A percentile compares a stretch with the other conserved stretches of the same genome.
These are phyloP conservation scores for Xestobium rufovillosum DNA, from an alignment of 2,888 invertebrate species.

Conservation along the genomic window DNA sequence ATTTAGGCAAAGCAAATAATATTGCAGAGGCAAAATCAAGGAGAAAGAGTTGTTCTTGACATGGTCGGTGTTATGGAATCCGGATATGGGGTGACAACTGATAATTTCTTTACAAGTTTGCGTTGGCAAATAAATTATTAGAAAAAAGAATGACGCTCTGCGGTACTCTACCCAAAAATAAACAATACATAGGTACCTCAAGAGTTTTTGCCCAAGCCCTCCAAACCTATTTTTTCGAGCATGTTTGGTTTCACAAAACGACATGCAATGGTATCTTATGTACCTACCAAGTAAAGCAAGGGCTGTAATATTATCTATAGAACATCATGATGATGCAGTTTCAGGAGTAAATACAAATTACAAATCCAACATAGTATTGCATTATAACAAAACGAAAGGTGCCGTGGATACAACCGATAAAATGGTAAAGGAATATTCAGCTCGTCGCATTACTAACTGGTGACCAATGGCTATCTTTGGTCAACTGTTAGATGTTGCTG, in stretches of 20 bases:
- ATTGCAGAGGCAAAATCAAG: slow-evolving; percentile 6
- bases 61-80: slow-evolving; percentile 1
- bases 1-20: slow-evolving; percentile 5
- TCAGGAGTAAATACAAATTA: slow-evolving; percentile 16
- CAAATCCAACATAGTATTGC: slow-evolving; percentile 22
- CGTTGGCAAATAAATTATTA: slow-evolving; percentile 14
- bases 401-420: slow-evolving; percentile 22
- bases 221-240: slow-evolving; percentile 14
- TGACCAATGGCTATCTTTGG: slow-evolving; percentile 21
- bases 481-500: slow-evolving; percentile 20
- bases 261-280: slow-evolving; percentile 18
- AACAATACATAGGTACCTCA: slow-evolving; percentile 16
- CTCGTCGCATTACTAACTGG: slow-evolving; percentile 18
- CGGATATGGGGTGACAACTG: slow-evolving; percentile 9
- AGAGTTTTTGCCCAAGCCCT: slow-evolving; percentile 6
- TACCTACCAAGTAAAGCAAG: slow-evolving; percentile 14
- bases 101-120: slow-evolving; percentile 13
- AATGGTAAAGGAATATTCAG: slow-evolving; percentile 19
- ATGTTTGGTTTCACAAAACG: slow-evolving; percentile 21
- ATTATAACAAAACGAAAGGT: slow-evolving; percentile 24
- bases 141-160: slow-evolving; percentile 10
- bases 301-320: slow-evolving; percentile 15
- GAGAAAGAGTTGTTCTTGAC: slow-evolving; percentile 7
- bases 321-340: slow-evolving; percentile 17
- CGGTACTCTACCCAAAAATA: slow-evolving; percentile 18